Evolutionary conservation across 2,888 invertebrate genomes (phyloP).

Genomic region (Synergus laeviventris): DNA sequence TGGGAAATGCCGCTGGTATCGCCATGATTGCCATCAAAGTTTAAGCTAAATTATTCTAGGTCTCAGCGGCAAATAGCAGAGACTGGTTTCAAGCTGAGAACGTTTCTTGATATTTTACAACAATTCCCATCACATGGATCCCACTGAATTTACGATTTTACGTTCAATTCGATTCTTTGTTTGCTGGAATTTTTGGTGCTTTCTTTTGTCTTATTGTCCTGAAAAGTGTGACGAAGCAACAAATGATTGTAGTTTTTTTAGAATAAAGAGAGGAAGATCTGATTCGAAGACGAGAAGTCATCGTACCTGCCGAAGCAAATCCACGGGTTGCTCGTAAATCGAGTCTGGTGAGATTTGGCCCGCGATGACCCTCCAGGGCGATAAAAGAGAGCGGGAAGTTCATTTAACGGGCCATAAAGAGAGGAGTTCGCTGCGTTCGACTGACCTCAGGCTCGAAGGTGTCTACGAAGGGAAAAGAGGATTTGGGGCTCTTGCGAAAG

Average conservation of each 20-base stretch:
- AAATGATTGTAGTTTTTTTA: conserved; percentile 49
- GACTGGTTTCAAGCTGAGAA: conserved; percentile 13
- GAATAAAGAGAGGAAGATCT: conserved; percentile 28
- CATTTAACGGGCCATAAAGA: conserved; percentile 74
- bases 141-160: background rate
- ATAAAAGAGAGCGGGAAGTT: conserved; percentile 73
- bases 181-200: too few species aligned
- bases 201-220: too few species aligned
- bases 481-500: conserved; percentile 60
- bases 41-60: conserved; percentile 35
- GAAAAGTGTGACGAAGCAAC: too few species aligned
- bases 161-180: too few species aligned
- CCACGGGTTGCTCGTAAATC: conserved; percentile 68
- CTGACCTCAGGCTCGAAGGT: conserved; percentile 46
- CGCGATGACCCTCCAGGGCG: conserved; percentile 68
- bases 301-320: conserved; percentile 55
- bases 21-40: conserved; percentile 32
- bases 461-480: conserved; percentile 60
- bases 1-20: conserved; percentile 37
- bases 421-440: conserved; percentile 54
- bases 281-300: conserved; percentile 50
- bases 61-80: background rate
- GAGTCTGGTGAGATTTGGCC: conserved; percentile 61
- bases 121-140: background rate
- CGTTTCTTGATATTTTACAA: conserved; percentile 13